phyloP scores from a whole-genome alignment of 2,113 vertebrate genomes.

The Tamias sibiricus region DNA sequence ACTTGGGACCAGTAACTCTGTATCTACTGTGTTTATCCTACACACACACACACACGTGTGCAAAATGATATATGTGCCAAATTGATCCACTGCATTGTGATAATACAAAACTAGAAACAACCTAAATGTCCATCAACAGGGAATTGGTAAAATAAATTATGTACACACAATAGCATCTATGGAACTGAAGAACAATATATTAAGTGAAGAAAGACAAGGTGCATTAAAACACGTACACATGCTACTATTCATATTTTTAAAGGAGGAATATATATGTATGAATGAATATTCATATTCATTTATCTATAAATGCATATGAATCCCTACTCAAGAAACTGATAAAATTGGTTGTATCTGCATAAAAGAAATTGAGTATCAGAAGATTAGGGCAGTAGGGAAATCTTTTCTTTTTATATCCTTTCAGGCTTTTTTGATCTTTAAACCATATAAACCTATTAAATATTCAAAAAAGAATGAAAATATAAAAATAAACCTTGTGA shows the following conservation, averaged over 20 bases:
- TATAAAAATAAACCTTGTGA: neutral
- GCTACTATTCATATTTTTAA: neutral
- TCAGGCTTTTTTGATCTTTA: neutral
- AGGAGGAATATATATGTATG: neutral
- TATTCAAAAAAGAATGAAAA: neutral
- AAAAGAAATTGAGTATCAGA: neutral
- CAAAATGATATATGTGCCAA: neutral
- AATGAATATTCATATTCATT: neutral
- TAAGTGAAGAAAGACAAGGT: neutral
- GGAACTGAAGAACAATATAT: neutral
- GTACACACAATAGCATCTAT: neutral
- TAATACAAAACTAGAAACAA: slow-evolving; percentile 23
- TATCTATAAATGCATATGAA: neutral
- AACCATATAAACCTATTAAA: neutral
- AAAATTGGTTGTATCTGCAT: neutral
- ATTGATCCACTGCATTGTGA: neutral
- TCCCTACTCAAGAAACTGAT: neutral
- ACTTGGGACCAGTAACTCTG: neutral
- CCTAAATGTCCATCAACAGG: neutral
- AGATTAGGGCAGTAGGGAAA: neutral
- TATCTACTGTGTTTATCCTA: neutral
- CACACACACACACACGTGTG: neutral
- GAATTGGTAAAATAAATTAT: neutral
- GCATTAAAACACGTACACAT: neutral
- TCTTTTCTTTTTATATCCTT: neutral